Evolutionary conservation across 2,113 vertebrate genomes (phyloP).

Genomic region (Actenoides hombroni): DNA sequence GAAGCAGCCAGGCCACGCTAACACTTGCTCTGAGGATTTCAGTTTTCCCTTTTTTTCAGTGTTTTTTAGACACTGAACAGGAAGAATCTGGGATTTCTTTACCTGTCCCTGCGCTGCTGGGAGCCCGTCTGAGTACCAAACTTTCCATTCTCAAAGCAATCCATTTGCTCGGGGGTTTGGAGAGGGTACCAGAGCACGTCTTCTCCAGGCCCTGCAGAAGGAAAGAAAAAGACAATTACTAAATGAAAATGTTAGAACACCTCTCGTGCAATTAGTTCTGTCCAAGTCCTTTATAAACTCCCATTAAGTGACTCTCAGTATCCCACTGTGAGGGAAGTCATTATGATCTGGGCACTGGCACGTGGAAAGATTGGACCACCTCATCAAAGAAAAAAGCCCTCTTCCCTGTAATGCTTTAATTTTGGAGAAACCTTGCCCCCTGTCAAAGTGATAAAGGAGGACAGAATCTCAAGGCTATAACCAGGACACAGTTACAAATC

Average conservation of each 20-base stretch:
- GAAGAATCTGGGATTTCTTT: not conserved
- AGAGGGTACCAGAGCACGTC: not conserved
- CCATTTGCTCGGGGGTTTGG: conserved; percentile 60
- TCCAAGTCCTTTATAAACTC: not conserved
- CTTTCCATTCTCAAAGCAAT: conserved; percentile 79
- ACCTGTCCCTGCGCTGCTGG: conserved; percentile 75
- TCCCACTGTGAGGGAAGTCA: not conserved
- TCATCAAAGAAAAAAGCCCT: not conserved
- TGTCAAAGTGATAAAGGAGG: not conserved
- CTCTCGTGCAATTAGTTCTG: not conserved
- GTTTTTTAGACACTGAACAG: not conserved
- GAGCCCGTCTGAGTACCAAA: conserved; percentile 73
- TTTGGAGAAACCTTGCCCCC: not conserved
- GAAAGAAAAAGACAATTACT: not conserved
- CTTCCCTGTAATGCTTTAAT: not conserved
- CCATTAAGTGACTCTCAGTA: not conserved
- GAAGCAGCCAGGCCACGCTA: not conserved
- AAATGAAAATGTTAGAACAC: not conserved
- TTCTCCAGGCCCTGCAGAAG: not conserved
- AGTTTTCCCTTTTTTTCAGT: not conserved
- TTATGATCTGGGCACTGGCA: not conserved
- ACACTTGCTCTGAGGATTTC: not conserved
- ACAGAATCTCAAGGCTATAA: not conserved
- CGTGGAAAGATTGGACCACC: not conserved
- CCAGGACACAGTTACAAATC: not conserved